A percentile compares a stretch with the other conserved stretches of the same genome.
phyloP scores from a whole-genome alignment of 2,113 vertebrate genomes.

The Oxygymnocypris stewartii region DNA sequence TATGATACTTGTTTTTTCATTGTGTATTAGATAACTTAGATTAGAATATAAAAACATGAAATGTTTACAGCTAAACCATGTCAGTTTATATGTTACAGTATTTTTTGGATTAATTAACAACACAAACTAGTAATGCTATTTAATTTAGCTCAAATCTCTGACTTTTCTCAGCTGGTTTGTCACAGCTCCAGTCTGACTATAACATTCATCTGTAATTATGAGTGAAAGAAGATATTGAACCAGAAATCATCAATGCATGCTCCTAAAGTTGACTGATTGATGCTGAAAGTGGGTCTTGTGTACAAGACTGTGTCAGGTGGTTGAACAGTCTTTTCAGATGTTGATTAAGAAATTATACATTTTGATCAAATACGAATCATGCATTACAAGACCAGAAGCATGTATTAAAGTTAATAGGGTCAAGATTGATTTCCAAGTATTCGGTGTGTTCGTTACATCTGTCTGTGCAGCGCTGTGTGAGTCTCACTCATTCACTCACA shows the following conservation, averaged over 20 bases:
- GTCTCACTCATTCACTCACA: constrained; percentile 18
- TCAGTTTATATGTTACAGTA: neutral
- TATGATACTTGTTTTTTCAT: neutral
- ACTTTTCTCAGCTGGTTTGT: neutral
- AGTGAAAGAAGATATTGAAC: neutral
- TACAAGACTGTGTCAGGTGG: too few relatives aligned
- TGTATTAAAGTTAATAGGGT: neutral
- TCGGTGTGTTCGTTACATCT: neutral
- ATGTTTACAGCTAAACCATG: neutral
- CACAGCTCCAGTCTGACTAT: neutral
- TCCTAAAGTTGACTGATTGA: neutral
- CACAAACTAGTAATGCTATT: too few relatives aligned
- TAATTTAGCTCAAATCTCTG: neutral
- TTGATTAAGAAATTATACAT: neutral
- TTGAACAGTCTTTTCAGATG: neutral
- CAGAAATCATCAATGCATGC: neutral
- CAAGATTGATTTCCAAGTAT: neutral
- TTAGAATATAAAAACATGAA: neutral
- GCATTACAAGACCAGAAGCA: neutral
- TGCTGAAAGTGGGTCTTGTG: neutral
- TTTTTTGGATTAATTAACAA: neutral
- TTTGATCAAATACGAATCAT: neutral
- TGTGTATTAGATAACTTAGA: neutral
- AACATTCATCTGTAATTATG: neutral
- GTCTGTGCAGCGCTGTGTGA: neutral